These are phyloP conservation scores for Lycaena phlaeas DNA, from an alignment of 2,888 invertebrate genomes.

Conservation along the genomic window DNA sequence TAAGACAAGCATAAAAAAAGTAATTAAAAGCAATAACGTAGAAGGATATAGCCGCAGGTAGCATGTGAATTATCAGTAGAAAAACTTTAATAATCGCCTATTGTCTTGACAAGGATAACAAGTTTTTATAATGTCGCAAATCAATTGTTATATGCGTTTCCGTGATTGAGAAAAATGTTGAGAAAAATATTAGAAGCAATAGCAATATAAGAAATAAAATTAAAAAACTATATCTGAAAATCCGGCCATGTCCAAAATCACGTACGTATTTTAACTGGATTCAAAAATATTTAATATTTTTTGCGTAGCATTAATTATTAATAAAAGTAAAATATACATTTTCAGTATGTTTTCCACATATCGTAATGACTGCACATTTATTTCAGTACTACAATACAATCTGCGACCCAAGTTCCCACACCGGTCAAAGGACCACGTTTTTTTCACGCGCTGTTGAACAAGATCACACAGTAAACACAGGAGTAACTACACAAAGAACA, in stretches of 20 bases:
- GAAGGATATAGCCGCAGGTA: constrained; percentile 40
- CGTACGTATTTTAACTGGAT: too few relatives aligned
- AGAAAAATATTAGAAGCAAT: too few relatives aligned
- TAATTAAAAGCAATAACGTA: constrained; percentile 29
- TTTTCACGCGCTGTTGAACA: constrained; percentile 41
- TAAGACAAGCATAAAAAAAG: constrained; percentile 15
- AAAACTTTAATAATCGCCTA: constrained; percentile 49
- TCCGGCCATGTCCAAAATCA: background rate
- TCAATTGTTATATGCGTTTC: constrained; percentile 40
- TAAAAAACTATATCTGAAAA: too few relatives aligned
- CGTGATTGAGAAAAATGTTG: constrained; percentile 42
- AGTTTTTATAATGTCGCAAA: constrained; percentile 46
- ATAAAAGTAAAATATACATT: constrained; percentile 1
- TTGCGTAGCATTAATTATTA: too few relatives aligned
- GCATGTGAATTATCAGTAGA: constrained; percentile 53
- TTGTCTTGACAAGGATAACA: constrained; percentile 62
- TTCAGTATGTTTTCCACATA: background rate
- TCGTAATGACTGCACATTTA: background rate
- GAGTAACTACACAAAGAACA: background rate
- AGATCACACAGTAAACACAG: constrained; percentile 12
- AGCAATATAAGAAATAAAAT: too few relatives aligned
- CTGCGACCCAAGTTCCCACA: constrained; percentile 45
- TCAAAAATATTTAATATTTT: too few relatives aligned
- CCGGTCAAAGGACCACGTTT: constrained; percentile 44
- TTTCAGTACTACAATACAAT: constrained; percentile 18